These are phyloP conservation scores for Macrotis lagotis DNA, from an alignment of 2,113 vertebrate genomes.

Conservation along the genomic window DNA sequence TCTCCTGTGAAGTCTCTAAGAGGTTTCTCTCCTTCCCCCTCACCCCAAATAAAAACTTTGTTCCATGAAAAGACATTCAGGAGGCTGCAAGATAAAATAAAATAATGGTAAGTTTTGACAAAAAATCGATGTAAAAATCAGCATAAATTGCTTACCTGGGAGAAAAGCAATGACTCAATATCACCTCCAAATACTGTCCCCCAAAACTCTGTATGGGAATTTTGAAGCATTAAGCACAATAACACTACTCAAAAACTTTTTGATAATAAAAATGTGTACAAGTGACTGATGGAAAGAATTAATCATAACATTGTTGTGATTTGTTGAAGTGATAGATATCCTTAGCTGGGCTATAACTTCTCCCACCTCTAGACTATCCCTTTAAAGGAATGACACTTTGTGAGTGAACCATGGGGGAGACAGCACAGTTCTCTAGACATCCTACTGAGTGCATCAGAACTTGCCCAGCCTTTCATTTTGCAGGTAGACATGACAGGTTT, in stretches of 20 bases:
- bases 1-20: neutral
- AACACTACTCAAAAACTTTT: neutral
- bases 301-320: constrained; percentile 16
- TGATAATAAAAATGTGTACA: neutral
- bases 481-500: constrained; percentile 48
- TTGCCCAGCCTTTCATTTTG: constrained; percentile 35
- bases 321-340: neutral
- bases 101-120: neutral
- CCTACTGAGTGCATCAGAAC: constrained; percentile 56
- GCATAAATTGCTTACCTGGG: neutral
- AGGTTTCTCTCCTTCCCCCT: neutral
- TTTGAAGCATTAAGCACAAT: constrained; percentile 10
- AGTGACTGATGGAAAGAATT: constrained; percentile 19
- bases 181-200: too few species aligned
- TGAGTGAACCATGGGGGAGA: constrained; percentile 50
- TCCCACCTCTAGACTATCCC: neutral
- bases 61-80: neutral
- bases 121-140: neutral
- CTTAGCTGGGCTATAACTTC: constrained; percentile 15
- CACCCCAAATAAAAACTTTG: neutral
- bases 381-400: constrained; percentile 49
- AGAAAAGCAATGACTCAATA: neutral
- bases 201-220: neutral
- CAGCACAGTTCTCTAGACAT: neutral
- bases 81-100: neutral